A percentile compares a stretch with the other conserved stretches of the same genome.
These are phyloP conservation scores for Cyrtodaria siliqua DNA, from an alignment of 2,888 invertebrate genomes.

Conservation along the genomic window DNA sequence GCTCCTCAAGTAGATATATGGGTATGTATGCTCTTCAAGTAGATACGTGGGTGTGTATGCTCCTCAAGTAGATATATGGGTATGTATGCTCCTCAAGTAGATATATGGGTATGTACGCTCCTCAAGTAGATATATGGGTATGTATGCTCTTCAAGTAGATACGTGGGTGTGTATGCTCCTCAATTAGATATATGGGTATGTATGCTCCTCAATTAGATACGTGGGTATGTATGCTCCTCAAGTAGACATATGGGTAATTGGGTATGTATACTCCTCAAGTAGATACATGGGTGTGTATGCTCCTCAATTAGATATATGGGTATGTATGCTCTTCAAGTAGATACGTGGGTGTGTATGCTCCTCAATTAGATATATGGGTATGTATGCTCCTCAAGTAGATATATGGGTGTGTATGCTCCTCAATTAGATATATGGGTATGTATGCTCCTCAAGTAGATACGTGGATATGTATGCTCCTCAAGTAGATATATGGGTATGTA, in stretches of 20 bases:
- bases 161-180: neutral
- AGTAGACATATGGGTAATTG: conserved; percentile 99
- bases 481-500: conserved; percentile 87
- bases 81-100: neutral
- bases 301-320: conserved; percentile 99
- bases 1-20: neutral
- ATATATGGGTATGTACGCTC: neutral
- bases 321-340: conserved; percentile 82
- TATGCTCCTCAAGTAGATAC: conserved; percentile 99
- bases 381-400: conserved; percentile 98
- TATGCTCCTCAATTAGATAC: conserved; percentile 95
- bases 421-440: too few species aligned
- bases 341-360: conserved; percentile 90
- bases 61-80: too few species aligned
- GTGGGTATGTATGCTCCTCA: conserved; percentile 99
- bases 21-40: neutral
- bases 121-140: neutral
- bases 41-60: neutral
- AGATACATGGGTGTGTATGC: conserved; percentile 89
- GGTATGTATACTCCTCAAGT: neutral
- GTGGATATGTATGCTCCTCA: conserved; percentile 90
- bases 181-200: neutral
- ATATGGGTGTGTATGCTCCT: conserved; percentile 92
- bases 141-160: neutral
- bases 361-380: conserved; percentile 97